Evolutionary conservation across 2,888 invertebrate genomes (phyloP).

Genomic region (Luperina nickerlii): DNA sequence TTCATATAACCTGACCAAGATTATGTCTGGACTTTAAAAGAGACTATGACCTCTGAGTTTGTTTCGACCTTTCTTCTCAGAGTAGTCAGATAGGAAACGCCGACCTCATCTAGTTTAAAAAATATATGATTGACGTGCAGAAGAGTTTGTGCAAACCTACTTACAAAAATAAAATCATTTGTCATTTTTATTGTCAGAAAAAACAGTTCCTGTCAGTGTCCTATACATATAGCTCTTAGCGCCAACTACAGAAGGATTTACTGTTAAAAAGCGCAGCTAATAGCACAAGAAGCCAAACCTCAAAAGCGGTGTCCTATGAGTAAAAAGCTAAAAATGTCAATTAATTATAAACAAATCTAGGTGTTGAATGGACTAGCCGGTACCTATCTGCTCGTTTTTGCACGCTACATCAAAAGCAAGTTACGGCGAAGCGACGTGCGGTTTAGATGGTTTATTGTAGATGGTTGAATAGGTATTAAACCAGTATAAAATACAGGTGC

Average conservation of each 20-base stretch:
- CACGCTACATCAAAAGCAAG: constrained; percentile 75
- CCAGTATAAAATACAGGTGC: too few relatives aligned
- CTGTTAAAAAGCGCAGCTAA: background rate
- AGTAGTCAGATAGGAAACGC: too few relatives aligned
- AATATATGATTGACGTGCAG: too few relatives aligned
- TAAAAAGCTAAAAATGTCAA: constrained; percentile 65
- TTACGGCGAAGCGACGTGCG: constrained; percentile 73
- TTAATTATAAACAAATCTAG: constrained; percentile 73
- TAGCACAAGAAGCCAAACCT: constrained; percentile 11
- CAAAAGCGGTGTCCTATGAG: constrained; percentile 38
- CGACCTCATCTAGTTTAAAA: too few relatives aligned
- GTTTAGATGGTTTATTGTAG: constrained; percentile 67
- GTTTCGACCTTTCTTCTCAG: too few relatives aligned
- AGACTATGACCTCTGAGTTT: too few relatives aligned
- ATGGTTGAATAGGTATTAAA: constrained; percentile 45
- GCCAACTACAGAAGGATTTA: background rate
- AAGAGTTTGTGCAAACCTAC: too few relatives aligned
- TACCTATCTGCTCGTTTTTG: constrained; percentile 72
- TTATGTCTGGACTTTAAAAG: too few relatives aligned
- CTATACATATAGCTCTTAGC: background rate
- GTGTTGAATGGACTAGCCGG: constrained; percentile 67
- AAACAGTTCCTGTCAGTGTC: background rate
- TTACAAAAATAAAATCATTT: too few relatives aligned
- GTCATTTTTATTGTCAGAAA: background rate
- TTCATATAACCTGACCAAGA: too few relatives aligned